Base-by-base conservation (phyloP, 2,797 vertebrate genomes). In the Salmo trutta region DNA sequence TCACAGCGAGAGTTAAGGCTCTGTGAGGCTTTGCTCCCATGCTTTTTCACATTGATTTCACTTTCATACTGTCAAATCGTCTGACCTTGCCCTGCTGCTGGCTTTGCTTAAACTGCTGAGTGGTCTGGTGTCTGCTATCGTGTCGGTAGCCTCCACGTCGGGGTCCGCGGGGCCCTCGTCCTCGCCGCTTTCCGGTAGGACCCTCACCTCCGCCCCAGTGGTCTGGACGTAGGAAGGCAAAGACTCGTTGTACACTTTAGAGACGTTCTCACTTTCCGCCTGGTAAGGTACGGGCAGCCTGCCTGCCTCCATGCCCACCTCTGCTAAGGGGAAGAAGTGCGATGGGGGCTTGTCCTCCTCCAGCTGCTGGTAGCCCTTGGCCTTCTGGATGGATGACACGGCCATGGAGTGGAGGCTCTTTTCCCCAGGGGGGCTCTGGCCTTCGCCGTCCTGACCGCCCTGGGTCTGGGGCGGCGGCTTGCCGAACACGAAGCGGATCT, bases 91-190 rank as follows among this genome's bases (percentile, higher is more conserved):
- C 74, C 95, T 88, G 89, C 96, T 96, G 87, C 96, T 96, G 84
- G 92, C 93, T 90, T 95, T 95, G 84, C 95, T 97, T 91, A 96
- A 86, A 83, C 96, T 94, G 90, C 95, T 97, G 65, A 94, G 92
- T 53, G 95, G 93, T 87, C 95, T 91, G 77, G 85, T 85, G 82
- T 95, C 95, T 16, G 90, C 53, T 4, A 92, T 72, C 7, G 90
- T 90, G 82, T 95, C 95, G 2, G 89, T 86, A 76, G 92, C 91
- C 68, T 92, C 59, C 12, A 64, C 21, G 21, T 64, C 89, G 3
- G 90, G 76, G 31, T 92, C 89, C 1, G 89, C 85, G 69, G 65
- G 75, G 52, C 87, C 90, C 33, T 82, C 15, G 0, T 76, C 84
- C 12, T 74, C 47, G 59, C n/a, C 8, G 7, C 21, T 64, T 51